A percentile compares a stretch with the other conserved stretches of the same genome.
phyloP scores from a whole-genome alignment of 2,113 vertebrate genomes.

The Anoura caudifer region DNA sequence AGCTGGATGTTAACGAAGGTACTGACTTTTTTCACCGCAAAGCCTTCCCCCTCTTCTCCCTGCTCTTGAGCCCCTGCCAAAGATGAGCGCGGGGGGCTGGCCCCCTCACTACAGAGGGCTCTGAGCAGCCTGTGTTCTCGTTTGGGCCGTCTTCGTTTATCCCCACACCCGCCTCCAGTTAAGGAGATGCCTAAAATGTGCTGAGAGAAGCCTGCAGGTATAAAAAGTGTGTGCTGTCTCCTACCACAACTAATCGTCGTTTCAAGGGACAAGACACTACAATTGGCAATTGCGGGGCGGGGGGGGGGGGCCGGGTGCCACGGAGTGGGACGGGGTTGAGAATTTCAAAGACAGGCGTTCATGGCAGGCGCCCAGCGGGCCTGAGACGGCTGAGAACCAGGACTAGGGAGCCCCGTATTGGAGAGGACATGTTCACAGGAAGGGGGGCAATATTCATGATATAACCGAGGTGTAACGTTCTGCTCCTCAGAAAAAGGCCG shows the following conservation, averaged over 20 bases:
- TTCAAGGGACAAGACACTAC: neutral
- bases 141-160: neutral
- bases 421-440: neutral
- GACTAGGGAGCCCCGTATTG: neutral
- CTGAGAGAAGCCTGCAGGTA: neutral
- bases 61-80: neutral
- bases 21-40: neutral
- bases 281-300: neutral
- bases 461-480: neutral
- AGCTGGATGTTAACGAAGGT: neutral
- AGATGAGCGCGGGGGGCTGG: neutral
- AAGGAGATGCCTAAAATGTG: neutral
- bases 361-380: neutral
- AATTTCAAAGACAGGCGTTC: neutral
- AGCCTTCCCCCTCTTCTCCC: neutral
- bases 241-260: neutral
- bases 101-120: neutral
- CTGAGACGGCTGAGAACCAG: neutral
- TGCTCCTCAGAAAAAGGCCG: neutral
- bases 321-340: neutral
- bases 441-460: neutral
- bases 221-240: neutral
- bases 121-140: neutral
- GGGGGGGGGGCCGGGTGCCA: neutral
- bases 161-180: neutral